Base-by-base conservation (phyloP, 1,140 invertebrate species). In the Ridgeia piscesae region DNA sequence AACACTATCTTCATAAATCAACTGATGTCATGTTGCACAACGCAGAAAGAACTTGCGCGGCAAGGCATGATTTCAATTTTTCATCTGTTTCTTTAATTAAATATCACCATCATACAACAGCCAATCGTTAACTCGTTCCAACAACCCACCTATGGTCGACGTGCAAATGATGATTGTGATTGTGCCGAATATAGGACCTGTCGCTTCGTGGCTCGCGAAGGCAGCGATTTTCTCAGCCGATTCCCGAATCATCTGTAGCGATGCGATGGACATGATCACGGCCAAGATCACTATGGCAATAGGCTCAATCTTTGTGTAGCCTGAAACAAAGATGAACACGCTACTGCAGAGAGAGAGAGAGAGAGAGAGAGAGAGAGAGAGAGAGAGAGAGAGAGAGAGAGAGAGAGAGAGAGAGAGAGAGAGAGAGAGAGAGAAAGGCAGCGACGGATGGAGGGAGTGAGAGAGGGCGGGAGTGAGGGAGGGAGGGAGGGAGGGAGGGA, bases 241-340 rank as follows among this genome's bases (percentile, higher is more conserved):
- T 33, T 92, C 92, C 21, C 89, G 35, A 35, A 93, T 95, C 91
- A 96, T 95, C 92, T 96, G 96, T 9, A 96, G 92, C 21, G 95
- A 95, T 0, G 96, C 95, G 48, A 96, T 93, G 1, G 95, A 95
- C 96, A 96, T 96, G 21, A 96, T 95, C 33, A 96, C 96, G 34
- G 94, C 94, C 92, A 96, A 91, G 34, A 95, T 94, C 31, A 96
- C 95, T 35, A 96, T 95, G 48, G 95, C 95, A 17, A 96, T 92
- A 11, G 96, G 96, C 92, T 96, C 96, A 88, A 96, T 94, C 35
- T 95, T 94, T 31, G 96, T 96, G 91, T 96, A 92, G 9, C 95
- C 95, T 94, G 48, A 17, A 91, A 91, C 34, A 91, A 14, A 35
- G n/a, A 48, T 35, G 50, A 21, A 21, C 27, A 77, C 58, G 48